These are phyloP conservation scores for Myrmecophaga tridactyla DNA, from an alignment of 2,113 vertebrate species.

Conservation along the genomic window DNA sequence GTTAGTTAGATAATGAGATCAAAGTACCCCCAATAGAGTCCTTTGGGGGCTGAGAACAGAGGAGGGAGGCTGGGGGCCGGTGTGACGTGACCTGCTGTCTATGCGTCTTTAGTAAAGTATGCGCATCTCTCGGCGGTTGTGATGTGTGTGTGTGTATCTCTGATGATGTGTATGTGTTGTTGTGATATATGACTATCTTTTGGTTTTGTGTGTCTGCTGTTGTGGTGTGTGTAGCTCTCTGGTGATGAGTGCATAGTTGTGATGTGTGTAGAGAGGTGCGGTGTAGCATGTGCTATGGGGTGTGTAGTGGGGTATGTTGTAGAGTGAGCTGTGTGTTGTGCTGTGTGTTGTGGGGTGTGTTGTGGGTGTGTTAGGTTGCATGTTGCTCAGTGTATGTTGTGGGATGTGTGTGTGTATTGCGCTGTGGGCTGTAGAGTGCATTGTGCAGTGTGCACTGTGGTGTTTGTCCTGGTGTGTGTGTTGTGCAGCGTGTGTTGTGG, in stretches of 20 bases:
- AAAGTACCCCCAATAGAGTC: slow-evolving; percentile 74
- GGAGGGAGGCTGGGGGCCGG: background rate
- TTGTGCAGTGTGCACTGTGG: background rate
- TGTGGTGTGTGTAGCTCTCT: background rate
- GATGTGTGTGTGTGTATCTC: background rate
- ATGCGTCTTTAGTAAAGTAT: background rate
- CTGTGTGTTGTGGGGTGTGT: background rate
- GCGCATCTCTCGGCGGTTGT: background rate
- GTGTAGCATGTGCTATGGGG: background rate
- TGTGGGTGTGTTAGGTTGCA: no score
- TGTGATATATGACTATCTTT: background rate
- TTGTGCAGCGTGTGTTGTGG: no score
- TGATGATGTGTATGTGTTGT: no score
- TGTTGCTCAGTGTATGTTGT: background rate
- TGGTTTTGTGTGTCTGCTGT: background rate
- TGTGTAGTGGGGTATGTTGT: background rate
- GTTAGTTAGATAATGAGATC: slow-evolving; percentile 83
- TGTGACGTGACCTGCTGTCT: background rate
- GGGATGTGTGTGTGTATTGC: background rate
- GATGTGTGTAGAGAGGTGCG: background rate
- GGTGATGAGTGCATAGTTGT: no score
- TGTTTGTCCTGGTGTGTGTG: no score
- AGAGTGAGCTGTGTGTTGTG: background rate
- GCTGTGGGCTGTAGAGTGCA: background rate
- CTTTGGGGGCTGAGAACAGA: slow-evolving; percentile 66